These are phyloP conservation scores for Apamea epomidion DNA, from an alignment of 2,888 invertebrate genomes.

Conservation along the genomic window DNA sequence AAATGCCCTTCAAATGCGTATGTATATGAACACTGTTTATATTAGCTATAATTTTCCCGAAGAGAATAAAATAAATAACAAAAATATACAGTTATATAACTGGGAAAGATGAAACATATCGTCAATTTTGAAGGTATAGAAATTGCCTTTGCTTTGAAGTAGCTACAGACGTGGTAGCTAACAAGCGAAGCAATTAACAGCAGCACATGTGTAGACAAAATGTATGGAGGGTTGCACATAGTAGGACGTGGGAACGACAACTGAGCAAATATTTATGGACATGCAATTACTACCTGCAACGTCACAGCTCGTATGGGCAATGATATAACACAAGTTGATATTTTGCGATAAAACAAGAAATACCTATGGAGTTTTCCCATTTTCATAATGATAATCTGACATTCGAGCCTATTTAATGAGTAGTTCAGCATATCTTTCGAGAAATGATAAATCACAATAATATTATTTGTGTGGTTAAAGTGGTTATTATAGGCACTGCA, in stretches of 20 bases:
- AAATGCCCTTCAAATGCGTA: too few relatives aligned
- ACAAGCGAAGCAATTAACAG: constrained; percentile 42
- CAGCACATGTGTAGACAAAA: constrained; percentile 30
- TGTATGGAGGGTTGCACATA: constrained; percentile 8
- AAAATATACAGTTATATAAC: neutral
- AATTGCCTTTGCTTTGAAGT: neutral
- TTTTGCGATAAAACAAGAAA: neutral
- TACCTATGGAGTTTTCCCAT: neutral
- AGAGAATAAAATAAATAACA: too few relatives aligned
- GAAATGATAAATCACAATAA: neutral
- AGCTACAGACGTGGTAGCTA: constrained; percentile 11
- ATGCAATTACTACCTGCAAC: constrained; percentile 8
- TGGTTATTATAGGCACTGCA: neutral
- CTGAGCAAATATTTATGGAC: constrained; percentile 46
- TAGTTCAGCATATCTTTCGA: neutral
- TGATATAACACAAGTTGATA: neutral
- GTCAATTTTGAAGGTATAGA: neutral
- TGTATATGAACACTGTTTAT: too few relatives aligned
- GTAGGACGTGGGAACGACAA: constrained; percentile 18
- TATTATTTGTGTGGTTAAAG: neutral
- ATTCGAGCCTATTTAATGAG: neutral
- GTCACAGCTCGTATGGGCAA: neutral
- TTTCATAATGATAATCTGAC: neutral
- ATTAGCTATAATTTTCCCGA: too few relatives aligned
- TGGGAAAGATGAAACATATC: neutral